Percentiles rank a stretch among this genome's conserved stretches.
Conservation (phyloP, 2,888 invertebrate genomes). For the Chelonus formosanus region DNA sequence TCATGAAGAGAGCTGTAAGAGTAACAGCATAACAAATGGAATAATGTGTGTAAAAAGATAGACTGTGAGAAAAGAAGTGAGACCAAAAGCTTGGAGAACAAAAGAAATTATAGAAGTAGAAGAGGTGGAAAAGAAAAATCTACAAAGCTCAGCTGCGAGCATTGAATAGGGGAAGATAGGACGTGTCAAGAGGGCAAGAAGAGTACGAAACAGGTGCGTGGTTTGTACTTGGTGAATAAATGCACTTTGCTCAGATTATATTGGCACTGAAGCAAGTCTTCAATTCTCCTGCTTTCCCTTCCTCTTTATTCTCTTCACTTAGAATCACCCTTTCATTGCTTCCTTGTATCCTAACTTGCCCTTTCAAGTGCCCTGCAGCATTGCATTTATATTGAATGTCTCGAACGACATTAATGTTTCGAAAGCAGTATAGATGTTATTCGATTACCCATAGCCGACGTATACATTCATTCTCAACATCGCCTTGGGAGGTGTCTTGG, state of each 20-base stretch:
- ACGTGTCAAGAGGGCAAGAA: constrained; percentile 4
- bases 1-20: too few relatives aligned
- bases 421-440: constrained; percentile 28
- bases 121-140: neutral
- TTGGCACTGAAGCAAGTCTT: constrained; percentile 10
- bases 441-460: constrained; percentile 38
- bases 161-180: neutral
- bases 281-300: neutral
- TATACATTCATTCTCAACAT: constrained; percentile 38
- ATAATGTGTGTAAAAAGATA: too few relatives aligned
- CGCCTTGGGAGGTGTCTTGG: constrained; percentile 29
- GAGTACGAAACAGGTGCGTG: constrained; percentile 2
- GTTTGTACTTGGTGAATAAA: constrained; percentile 20
- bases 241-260: constrained; percentile 46
- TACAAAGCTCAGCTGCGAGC: constrained; percentile 1
- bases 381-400: constrained; percentile 33
- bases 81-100: neutral
- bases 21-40: too few relatives aligned
- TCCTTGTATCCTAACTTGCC: neutral
- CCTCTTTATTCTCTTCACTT: neutral
- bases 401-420: constrained; percentile 37
- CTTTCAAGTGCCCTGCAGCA: constrained; percentile 21
- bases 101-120: neutral
- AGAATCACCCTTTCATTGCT: too few relatives aligned
- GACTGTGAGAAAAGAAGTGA: neutral